Base-by-base conservation (phyloP, 2,888 invertebrate genomes). In the Mantis religiosa region DNA sequence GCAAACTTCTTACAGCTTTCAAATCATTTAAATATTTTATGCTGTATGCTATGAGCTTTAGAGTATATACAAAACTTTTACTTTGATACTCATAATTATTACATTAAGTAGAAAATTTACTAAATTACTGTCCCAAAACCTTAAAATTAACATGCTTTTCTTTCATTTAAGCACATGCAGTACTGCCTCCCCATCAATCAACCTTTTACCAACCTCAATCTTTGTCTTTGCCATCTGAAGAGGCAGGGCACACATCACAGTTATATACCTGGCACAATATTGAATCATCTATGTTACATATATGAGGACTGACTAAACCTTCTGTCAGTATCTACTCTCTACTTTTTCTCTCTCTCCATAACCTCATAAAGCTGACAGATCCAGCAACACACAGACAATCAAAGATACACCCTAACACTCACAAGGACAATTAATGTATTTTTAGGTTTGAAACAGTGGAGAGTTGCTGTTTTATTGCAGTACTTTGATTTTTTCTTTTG, bases 191-290 rank as follows among this genome's bases (percentile, higher is more conserved):
- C 20, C 4, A 3, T 3, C 25, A 71, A 20, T 25, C 15, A 71
- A 54, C 54, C 54, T 71, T 82, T 82, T 87, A 87, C 82, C 34
- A 87, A 34, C 82, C 82, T 87, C 87, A 87, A 82, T 34, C 87
- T 87, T 82, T 87, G 9, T 34, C 28, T 87, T 41, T 82, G 34
- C 25, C 34, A 15, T 87, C 82, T 41, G 27, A 41, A 82, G 34
- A 7, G 30, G 41, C 82, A 82, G 82, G 28, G 3, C 82, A 27
- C 82, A n/a, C 15, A 71, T 71, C 20, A 14, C 3, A 20, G 2
- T 71, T 71, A 20, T 71, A 25, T 20, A 71, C 2, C 54, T 71
- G 54, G 54, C 54, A 71, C 54, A 71, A 71, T 71, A 71, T 71
- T 15, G 25, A 71, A 71, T 7, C 34, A 34, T 6, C 8, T 0